Evolutionary conservation across 2,888 invertebrate genomes (phyloP).

Genomic region (Stegana nigrithorax): DNA sequence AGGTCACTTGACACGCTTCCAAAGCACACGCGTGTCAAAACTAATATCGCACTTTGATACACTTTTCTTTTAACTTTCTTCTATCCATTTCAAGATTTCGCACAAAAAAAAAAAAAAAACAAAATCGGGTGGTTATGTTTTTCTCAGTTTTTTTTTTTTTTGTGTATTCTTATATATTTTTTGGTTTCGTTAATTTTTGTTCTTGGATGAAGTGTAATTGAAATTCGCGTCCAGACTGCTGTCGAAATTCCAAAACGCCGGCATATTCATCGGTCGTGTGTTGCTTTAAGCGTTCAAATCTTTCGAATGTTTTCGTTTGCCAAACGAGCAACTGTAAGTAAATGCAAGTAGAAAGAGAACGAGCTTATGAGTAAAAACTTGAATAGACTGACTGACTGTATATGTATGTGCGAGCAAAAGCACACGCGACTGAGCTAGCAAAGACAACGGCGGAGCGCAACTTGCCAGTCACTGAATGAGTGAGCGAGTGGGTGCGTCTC

Average conservation of each 20-base stretch:
- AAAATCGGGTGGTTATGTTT: not conserved
- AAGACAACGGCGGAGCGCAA: too few relatives aligned
- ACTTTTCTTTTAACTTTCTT: slow-evolving; percentile 6
- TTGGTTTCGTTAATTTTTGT: slow-evolving; percentile 22
- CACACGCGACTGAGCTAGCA: too few relatives aligned
- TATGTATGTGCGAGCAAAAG: too few relatives aligned
- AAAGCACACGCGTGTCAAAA: not conserved
- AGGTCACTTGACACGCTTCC: not conserved
- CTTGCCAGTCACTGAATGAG: too few relatives aligned
- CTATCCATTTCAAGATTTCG: not conserved
- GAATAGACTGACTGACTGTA: too few relatives aligned
- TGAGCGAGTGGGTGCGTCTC: too few relatives aligned
- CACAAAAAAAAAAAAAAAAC: not conserved
- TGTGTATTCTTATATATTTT: not conserved
- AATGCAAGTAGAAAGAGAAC: slow-evolving; percentile 27
- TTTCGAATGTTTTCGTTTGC: slow-evolving; percentile 42
- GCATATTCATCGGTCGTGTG: slow-evolving; percentile 49
- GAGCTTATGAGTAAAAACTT: slow-evolving; percentile 26
- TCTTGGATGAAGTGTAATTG: not conserved
- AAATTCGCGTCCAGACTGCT: slow-evolving; percentile 25
- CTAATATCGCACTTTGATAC: not conserved
- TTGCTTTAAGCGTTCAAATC: slow-evolving; percentile 51
- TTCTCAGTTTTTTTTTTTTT: not conserved
- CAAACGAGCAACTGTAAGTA: slow-evolving; percentile 19
- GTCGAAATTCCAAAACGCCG: slow-evolving; percentile 43